Evolutionary conservation across 2,113 vertebrate genomes (phyloP), one percentile per base, ranked within the genome.

Genomic region (Catagonus wagneri): DNA sequence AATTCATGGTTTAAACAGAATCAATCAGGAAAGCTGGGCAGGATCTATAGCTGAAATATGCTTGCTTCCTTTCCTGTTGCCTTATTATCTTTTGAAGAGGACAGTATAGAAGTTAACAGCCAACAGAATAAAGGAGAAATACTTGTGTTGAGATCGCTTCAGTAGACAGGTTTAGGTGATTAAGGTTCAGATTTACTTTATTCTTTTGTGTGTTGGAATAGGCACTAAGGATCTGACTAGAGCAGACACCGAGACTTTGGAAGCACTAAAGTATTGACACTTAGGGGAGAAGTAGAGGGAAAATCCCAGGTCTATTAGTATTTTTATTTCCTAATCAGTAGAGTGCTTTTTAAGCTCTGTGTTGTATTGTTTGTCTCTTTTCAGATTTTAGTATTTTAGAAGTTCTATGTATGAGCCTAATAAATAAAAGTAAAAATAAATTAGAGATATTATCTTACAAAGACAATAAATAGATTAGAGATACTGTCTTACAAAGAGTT

Each of bases 351-450:
- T 75, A 76, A 81, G 20, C 29, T 80, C 25, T 13, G 54, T 32
- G 11, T 80, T 29, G 17, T 74, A 15, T 52, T 71, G 34, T 71
- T 90, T 94, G 17, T 66, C 36, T 68, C 0, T 60, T 69, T 36
- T 86, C 90, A 74, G 78, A 71, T 63, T 58, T 79, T 86, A 76
- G 44, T 85, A 54, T 76, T 92, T 83, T 68, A 71, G 29, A 93
- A 44, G 29, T 83, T 87, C 34, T 71, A 3, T 83, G 11, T 78
- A 27, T 63, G 9, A 56, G 17, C 68, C n/a, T 54, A 90, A 76
- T 76, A 66, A 19, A 58, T 63, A 83, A 91, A 79, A 83, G 75
- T 91, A 74, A 78, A 96, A 65, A 66, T 88, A 79, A 69, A 68
- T 69, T 60, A 22, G 7, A 23, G 19, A n/a, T n/a, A n/a, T n/a